Evolutionary conservation across 2,113 vertebrate genomes (phyloP).

Genomic region (Gymnocephalus cernua): DNA sequence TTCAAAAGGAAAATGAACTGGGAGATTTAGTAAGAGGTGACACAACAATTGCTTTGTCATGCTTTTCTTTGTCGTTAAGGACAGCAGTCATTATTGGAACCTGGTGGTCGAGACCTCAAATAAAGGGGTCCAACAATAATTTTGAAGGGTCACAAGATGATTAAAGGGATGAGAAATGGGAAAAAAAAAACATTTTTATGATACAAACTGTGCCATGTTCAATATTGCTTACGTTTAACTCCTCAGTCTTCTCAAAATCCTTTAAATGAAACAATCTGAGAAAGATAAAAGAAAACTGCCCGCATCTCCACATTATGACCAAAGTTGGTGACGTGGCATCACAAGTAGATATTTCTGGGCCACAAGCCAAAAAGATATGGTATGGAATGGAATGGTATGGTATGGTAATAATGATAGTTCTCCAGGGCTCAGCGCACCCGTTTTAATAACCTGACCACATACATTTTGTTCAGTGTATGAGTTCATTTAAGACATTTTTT

Average conservation of each 20-base stretch:
- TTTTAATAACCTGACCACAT: slow-evolving; percentile 9
- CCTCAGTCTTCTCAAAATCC: neutral
- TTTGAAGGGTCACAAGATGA: neutral
- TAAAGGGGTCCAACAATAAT: neutral
- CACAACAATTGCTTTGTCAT: neutral
- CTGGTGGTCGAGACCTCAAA: neutral
- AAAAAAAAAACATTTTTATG: neutral
- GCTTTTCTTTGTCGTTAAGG: neutral
- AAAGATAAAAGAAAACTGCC: neutral
- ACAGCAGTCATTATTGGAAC: neutral
- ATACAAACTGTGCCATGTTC: neutral
- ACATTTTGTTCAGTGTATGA: neutral
- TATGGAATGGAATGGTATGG: no score
- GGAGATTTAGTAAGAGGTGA: neutral
- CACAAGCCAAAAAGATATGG: neutral
- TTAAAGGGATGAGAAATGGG: neutral
- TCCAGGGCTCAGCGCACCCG: neutral
- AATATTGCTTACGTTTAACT: neutral
- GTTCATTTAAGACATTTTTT: neutral
- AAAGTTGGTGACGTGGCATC: neutral
- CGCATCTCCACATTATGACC: neutral
- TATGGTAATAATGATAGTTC: neutral
- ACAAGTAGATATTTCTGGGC: neutral
- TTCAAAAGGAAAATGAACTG: neutral
- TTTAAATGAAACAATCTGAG: neutral